Conservation (phyloP, 2,888 invertebrate genomes). For the Leptinotarsa haldemani region DNA sequence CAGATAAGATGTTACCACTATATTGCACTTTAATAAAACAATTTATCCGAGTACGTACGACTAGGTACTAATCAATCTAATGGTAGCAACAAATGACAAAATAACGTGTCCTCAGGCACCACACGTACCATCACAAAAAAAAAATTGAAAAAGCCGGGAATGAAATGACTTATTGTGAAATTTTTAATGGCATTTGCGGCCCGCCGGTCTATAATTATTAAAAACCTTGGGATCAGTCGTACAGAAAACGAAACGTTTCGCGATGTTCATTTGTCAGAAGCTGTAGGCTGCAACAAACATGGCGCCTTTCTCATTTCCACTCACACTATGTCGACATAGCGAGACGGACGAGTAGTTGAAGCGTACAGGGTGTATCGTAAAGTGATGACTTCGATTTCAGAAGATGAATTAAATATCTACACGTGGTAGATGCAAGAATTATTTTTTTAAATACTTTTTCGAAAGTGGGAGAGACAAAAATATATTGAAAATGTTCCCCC, state of each 20-base stretch:
- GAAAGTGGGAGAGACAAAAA: too few species aligned
- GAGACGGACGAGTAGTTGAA: not conserved
- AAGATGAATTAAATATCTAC: too few species aligned
- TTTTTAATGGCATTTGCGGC: slow-evolving; percentile 34
- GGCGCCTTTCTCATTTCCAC: slow-evolving; percentile 55
- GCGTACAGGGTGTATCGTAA: too few species aligned
- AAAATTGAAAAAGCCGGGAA: not conserved
- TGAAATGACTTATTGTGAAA: slow-evolving; percentile 33
- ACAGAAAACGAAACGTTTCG: slow-evolving; percentile 34
- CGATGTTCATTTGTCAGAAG: slow-evolving; percentile 48
- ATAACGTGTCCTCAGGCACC: not conserved
- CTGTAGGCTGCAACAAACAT: slow-evolving; percentile 50
- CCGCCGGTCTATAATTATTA: slow-evolving; percentile 41
- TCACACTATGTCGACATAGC: slow-evolving; percentile 31
- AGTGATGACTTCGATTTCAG: too few species aligned
- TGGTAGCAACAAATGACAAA: not conserved
- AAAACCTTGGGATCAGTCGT: slow-evolving; percentile 40
- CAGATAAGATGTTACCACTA: too few species aligned
- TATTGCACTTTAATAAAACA: too few species aligned
- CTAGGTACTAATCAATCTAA: not conserved
- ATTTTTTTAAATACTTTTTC: too few species aligned
- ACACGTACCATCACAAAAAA: slow-evolving; percentile 2
- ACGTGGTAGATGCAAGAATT: too few species aligned
- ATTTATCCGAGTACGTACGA: not conserved
- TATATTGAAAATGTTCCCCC: too few species aligned